Conservation (phyloP, 1,140 invertebrate genomes). For the Battus philenor region DNA sequence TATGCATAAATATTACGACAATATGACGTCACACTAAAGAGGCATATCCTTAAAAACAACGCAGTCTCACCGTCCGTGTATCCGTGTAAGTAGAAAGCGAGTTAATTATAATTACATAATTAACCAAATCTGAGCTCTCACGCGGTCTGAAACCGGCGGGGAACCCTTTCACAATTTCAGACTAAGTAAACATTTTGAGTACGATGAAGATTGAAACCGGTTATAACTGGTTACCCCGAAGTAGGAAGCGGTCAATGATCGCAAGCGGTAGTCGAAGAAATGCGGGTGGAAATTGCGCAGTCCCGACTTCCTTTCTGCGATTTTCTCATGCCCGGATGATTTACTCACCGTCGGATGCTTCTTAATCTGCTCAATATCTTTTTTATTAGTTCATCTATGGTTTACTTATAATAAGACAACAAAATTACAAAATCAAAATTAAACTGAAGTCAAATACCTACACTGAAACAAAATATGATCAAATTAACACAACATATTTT, state of each 20-base stretch:
- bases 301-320: not conserved
- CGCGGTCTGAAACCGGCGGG: constrained; percentile 1
- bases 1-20: not conserved
- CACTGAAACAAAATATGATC: no score
- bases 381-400: no score
- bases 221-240: not conserved
- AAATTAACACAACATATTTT: no score
- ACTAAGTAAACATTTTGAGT: constrained; percentile 5
- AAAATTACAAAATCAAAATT: no score
- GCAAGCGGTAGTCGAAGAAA: constrained; percentile 1
- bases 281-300: constrained; percentile 10
- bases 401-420: no score
- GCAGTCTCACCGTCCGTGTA: not conserved
- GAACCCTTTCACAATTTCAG: constrained; percentile 12
- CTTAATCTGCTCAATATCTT: no score
- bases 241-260: constrained; percentile 6
- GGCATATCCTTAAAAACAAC: constrained; percentile 1
- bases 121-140: constrained; percentile 1
- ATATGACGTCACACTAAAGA: not conserved
- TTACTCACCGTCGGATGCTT: no score
- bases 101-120: constrained; percentile 5
- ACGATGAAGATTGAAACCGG: not conserved
- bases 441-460: no score
- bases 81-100: constrained; percentile 7
- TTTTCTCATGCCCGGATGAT: no score